Conservation (phyloP, 2,113 vertebrate genomes). For the Struthio camelus region DNA sequence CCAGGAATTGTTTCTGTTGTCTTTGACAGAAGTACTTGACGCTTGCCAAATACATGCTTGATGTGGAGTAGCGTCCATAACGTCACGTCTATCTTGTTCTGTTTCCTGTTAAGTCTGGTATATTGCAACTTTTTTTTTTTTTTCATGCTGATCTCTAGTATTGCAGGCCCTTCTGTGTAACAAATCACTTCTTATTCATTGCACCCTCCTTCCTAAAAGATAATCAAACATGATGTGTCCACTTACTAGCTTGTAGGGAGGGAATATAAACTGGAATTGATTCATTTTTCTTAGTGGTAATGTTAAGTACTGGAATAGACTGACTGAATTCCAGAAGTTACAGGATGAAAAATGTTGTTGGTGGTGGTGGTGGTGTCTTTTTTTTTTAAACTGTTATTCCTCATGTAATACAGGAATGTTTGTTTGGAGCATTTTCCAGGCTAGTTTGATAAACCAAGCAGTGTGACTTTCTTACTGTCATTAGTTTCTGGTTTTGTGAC, state of each 20-base stretch:
- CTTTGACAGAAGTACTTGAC: background rate
- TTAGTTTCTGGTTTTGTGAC: background rate
- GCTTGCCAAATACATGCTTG: background rate
- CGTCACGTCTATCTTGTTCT: rapidly evolving
- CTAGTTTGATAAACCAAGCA: background rate
- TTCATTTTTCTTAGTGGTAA: background rate
- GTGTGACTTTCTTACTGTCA: background rate
- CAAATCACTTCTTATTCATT: background rate
- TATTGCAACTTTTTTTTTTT: background rate
- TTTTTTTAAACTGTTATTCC: background rate
- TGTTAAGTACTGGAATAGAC: background rate
- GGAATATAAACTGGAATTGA: background rate
- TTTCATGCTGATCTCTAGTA: background rate
- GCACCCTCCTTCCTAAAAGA: background rate
- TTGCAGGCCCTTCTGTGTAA: too few relatives aligned
- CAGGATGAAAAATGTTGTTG: background rate
- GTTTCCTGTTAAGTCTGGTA: background rate
- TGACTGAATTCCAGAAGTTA: background rate
- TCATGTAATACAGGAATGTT: rapidly evolving
- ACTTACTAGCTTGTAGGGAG: background rate
- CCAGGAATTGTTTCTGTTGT: background rate
- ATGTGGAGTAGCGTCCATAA: background rate
- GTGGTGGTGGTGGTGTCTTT: too few relatives aligned
- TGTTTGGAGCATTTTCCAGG: background rate
- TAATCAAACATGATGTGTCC: background rate